Base-by-base conservation (phyloP, 2,888 invertebrate species). In the Sinhomidia bicolor region DNA sequence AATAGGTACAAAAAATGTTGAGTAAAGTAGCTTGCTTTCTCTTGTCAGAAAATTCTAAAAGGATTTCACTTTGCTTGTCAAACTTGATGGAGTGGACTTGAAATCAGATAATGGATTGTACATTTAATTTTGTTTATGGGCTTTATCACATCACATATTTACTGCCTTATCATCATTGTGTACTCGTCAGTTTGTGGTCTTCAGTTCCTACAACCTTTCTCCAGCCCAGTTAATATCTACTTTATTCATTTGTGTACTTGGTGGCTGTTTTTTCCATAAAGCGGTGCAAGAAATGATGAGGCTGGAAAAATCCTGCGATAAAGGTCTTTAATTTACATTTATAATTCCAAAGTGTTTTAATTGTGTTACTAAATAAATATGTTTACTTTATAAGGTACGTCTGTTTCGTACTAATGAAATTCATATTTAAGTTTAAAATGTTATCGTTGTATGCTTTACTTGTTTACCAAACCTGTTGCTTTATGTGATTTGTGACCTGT, bases 401-500 rank as follows among this genome's bases (percentile, higher is more conserved):
- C n/a, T n/a, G n/a, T n/a, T n/a, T n/a, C n/a, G n/a, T n/a, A n/a
- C n/a, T n/a, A n/a, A n/a, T n/a, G n/a, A n/a, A n/a, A n/a, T n/a
- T n/a, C n/a, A n/a, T n/a, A n/a, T n/a, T n/a, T 20, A 57, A 17
- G 26, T 26, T 29, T 62, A 29, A 12, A 26, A 32, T 17, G 74
- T 14, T 47, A 23, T 47, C 47, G 10, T 29, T 17, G 44, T 14
- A 54, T 78, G 32, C 54, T 78, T 54, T 78, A 54, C 54, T 36
- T 80, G 26, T 78, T 57, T 78, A 32, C 54, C 32, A 78, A 44
- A 80, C 60, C 80, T 60, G 60, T 80, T 80, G 80, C 80, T 80
- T 80, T 80, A 80, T n/a, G 62, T 62, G 62, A 54, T 57, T 78
- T 62, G 80, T 80, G 80, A 80, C 80, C 80, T 80, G 80, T 57